Conservation (phyloP, 2,113 vertebrate genomes). For the Desmodus rotundus region DNA sequence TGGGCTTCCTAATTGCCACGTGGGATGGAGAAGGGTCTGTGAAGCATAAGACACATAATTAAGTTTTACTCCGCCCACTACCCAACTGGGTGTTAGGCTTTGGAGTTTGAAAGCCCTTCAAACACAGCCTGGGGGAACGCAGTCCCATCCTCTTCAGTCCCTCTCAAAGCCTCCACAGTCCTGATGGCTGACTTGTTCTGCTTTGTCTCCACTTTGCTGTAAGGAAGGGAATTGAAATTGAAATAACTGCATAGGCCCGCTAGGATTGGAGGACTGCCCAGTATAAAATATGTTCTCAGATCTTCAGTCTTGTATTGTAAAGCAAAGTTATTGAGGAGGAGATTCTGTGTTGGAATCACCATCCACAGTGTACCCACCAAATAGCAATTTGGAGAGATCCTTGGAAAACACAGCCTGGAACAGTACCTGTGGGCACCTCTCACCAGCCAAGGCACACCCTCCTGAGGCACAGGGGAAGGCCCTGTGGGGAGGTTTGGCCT, state of each 20-base stretch:
- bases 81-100: neutral
- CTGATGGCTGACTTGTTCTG: rapidly evolving
- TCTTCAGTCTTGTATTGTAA: neutral
- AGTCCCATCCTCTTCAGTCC: no score
- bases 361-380: neutral
- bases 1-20: neutral
- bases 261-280: neutral
- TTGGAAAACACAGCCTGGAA: rapidly evolving
- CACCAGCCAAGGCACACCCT: neutral
- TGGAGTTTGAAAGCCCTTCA: neutral
- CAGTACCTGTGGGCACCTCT: neutral
- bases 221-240: neutral
- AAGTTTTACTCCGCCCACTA: neutral
- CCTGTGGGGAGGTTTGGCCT: neutral
- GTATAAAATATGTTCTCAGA: rapidly evolving
- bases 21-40: neutral
- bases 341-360: neutral
- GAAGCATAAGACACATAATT: neutral
- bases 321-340: neutral
- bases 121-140: neutral
- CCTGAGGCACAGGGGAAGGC: neutral
- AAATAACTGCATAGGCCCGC: neutral
- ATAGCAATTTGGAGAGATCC: neutral
- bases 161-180: neutral
- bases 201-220: no score